Evolutionary conservation across 2,113 vertebrate genomes (phyloP), one percentile per base, ranked within the genome.

Genomic region (Gopherus evgoodei): DNA sequence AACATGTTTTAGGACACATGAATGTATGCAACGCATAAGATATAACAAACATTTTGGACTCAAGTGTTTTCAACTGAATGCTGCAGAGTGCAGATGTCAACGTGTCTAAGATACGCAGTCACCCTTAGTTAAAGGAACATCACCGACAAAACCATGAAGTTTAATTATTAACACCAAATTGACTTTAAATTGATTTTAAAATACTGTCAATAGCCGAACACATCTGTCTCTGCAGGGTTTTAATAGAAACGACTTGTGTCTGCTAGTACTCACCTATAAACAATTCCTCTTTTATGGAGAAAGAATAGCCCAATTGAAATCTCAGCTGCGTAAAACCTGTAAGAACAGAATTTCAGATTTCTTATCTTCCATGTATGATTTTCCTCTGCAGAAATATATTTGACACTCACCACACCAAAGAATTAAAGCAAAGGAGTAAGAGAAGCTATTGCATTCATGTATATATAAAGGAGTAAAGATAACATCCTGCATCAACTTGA

Each of bases 241-340:
- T 75, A 65, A 88, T 94, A 16, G 49, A 14, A 91, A 78, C 84
- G 13, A 38, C 47, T 89, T 81, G 16, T 47, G 49, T 79, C 54
- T 91, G 84, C 78, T 27, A 12, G 76, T 83, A 98, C 98, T 82
- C 90, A 99, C 99, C 99, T 99, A 96, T 99, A 99, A 97, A 99
- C 98, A 93, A 99, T 95, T 81, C 99, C 99, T 98, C 97, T 98
- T 96, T 98, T 98, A 89, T 99, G 98, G 76, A 99, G 97, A 59
- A 99, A 99, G 96, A 99, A 98, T 27, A 99, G 91, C 2, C 98
- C 98, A 19, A 98, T 96, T 50, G 98, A 98, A 84, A 99, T 99
- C 97, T 99, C 98, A 56, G 98, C 98, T 29, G 98, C 98, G 69
- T 99, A 99, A 97, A 99, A 99, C 91, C 98, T 99, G 97, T 13